Evolutionary conservation across 1,140 invertebrate species (phyloP), one percentile per base, ranked within the genome.

Genomic region (Spodoptera litura): DNA sequence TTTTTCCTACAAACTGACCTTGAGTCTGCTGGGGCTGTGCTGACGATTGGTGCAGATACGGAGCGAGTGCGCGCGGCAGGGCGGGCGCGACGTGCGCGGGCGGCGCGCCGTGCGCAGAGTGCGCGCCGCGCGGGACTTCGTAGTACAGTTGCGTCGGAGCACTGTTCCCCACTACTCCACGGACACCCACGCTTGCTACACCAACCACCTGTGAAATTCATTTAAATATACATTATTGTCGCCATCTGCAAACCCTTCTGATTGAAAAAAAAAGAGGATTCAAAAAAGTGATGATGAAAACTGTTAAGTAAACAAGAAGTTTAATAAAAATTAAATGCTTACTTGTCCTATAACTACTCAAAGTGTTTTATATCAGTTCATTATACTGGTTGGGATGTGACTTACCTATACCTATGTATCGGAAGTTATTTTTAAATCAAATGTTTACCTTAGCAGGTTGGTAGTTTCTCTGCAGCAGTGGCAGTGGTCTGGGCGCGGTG

Each of bases 71-170:
- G 62, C 78, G 59, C 13, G 78, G 68, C 61, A 76, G 25, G 59
- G 80, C 13, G 13, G 78, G 35, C 3, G 51, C 52, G 2, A 73
- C 25, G 52, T 25, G 44, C 31, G 78, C 73, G 51, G 79, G 78
- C 13, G 71, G 70, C 51, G 51, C 44, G 35, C 59, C 68, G 49
- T 78, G 82, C 20, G 79, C 27, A 13, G 70, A 27, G 76, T 44
- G 85, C 59, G 78, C 38, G 35, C 80, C 78, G 44, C 89, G 88
- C 12, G 89, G 91, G 71, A 91, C 91, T 64, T 93, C 91, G 82
- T 94, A 93, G 83, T 93, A 93, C 53, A 94, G 78, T 78, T 94
- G 93, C 9, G 93, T 78, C 0, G 91, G 91, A n/a, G 92, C 92
- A 61, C 91, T 92, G 83, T 94, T 93, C 72, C 91, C 93, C n/a